phyloP scores from a whole-genome alignment of 2,888 invertebrate species.

The Phengaris arion region DNA sequence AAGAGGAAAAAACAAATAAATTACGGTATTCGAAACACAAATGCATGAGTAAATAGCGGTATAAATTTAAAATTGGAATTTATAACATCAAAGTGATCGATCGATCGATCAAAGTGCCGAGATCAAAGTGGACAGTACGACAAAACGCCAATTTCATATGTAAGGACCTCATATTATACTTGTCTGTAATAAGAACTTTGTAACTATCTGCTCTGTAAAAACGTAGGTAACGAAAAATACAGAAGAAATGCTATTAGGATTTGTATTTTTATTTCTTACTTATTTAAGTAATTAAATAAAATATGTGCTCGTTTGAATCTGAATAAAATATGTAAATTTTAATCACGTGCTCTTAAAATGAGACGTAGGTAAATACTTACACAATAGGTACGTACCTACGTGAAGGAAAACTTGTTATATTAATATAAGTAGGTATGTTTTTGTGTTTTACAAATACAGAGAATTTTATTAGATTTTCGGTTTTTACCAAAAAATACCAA shows the following conservation, averaged over 20 bases:
- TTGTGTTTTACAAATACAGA: not conserved
- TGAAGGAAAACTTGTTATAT: not conserved
- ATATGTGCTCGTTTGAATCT: not conserved
- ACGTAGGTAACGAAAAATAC: constrained; percentile 10
- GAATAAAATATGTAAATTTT: constrained; percentile 6
- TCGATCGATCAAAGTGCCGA: no score
- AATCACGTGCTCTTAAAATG: not conserved
- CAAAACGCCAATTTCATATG: no score
- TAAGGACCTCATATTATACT: no score
- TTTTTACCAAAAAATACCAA: no score
- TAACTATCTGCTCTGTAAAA: not conserved
- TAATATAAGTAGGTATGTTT: not conserved
- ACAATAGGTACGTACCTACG: constrained; percentile 10
- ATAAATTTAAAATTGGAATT: no score
- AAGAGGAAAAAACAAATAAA: no score
- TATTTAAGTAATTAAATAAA: constrained; percentile 10
- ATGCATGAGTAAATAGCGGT: no score
- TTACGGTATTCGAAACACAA: no score
- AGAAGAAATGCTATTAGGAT: not conserved
- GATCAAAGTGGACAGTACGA: no score
- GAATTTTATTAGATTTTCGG: no score
- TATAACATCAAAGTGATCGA: no score
- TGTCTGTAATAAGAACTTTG: no score
- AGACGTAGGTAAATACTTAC: not conserved
- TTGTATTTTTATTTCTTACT: not conserved